These are phyloP conservation scores for Pemphigus obesinymphae DNA, from an alignment of 1,140 invertebrate species.

Conservation along the genomic window DNA sequence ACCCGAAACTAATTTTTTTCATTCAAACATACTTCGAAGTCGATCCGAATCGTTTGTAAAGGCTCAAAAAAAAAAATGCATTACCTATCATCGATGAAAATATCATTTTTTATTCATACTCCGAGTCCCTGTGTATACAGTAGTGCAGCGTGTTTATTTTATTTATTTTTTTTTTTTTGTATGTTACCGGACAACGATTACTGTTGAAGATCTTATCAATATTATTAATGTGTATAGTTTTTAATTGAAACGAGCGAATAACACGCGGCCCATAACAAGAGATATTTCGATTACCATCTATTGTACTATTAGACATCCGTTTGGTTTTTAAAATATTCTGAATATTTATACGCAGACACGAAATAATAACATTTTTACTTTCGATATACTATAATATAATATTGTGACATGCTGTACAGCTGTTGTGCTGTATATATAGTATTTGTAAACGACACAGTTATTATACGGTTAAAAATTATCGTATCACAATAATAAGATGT, in stretches of 20 bases:
- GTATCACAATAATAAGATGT: neutral
- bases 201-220: slow-evolving; percentile 5
- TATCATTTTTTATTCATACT: slow-evolving; percentile 4
- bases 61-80: neutral
- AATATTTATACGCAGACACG: neutral
- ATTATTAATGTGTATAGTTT: neutral
- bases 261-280: neutral
- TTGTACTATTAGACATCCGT: neutral
- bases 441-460: neutral
- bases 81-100: neutral
- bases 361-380: slow-evolving; percentile 17
- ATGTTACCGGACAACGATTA: neutral
- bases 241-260: slow-evolving; percentile 13
- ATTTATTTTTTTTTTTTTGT: no score
- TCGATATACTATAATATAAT: neutral
- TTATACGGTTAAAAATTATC: neutral
- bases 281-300: slow-evolving; percentile 16
- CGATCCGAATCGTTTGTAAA: neutral
- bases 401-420: no score
- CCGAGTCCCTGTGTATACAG: no score
- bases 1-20: neutral
- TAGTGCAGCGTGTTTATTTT: no score
- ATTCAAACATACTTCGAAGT: neutral
- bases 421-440: no score
- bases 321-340: slow-evolving; percentile 9